Conservation (phyloP, 2,113 vertebrate species). For the Chroicocephalus ridibundus region DNA sequence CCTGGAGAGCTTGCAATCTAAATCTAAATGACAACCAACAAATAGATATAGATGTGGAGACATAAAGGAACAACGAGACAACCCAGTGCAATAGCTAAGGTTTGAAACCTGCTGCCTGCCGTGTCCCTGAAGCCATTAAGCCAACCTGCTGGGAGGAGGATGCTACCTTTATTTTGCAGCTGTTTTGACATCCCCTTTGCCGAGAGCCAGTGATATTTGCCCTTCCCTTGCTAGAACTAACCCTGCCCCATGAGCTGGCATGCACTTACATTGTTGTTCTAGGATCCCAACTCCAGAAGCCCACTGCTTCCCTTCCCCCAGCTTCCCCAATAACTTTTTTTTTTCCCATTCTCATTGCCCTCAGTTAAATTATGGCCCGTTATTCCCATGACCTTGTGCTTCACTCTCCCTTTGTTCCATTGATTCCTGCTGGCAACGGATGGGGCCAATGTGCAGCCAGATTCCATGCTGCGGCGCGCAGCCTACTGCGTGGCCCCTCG, state of each 20-base stretch:
- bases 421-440: constrained; percentile 21
- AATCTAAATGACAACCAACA: background rate
- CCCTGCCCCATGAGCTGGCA: background rate
- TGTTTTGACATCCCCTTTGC: background rate
- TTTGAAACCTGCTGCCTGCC: background rate
- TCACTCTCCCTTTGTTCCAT: constrained; percentile 48
- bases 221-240: background rate
- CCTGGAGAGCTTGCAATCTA: background rate
- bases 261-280: background rate
- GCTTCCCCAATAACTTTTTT: background rate
- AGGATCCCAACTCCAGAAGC: background rate
- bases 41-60: background rate
- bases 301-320: constrained; percentile 9
- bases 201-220: background rate
- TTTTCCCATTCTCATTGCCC: background rate
- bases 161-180: background rate
- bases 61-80: background rate
- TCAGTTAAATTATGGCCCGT: background rate
- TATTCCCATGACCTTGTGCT: constrained; percentile 65
- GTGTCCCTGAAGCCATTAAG: background rate
- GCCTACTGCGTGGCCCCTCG: background rate
- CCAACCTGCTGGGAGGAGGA: background rate
- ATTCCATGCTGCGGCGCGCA: background rate
- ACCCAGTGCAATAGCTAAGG: background rate
- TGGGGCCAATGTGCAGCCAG: background rate